Conservation (phyloP, 2,113 vertebrate genomes). For the Canis aureus region DNA sequence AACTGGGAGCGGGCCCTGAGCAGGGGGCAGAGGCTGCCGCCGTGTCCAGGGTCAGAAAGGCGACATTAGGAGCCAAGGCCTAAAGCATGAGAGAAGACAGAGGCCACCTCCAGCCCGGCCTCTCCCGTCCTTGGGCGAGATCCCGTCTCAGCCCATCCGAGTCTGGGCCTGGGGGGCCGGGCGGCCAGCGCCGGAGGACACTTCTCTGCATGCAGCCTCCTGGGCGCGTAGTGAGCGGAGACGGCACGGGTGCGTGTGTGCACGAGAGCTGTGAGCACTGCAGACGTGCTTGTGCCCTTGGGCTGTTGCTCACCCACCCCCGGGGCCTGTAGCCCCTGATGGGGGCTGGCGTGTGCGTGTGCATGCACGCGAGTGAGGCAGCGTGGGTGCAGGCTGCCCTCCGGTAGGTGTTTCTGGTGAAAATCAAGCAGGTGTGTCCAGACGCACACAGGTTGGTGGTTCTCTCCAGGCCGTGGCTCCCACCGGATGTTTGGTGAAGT, state of each 20-base stretch:
- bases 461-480: too few relatives aligned
- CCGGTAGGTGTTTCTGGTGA: too few relatives aligned
- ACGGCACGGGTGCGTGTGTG: neutral
- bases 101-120: neutral
- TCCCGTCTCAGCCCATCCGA: neutral
- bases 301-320: fast-evolving
- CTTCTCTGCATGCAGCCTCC: neutral
- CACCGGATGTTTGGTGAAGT: too few relatives aligned
- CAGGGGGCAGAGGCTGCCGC: neutral
- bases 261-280: neutral
- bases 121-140: neutral
- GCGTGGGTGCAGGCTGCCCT: neutral
- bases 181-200: neutral
- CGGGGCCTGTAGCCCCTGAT: neutral
- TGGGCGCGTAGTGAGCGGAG: neutral
- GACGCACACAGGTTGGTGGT: neutral
- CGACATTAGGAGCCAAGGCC: fast-evolving
- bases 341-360: too few relatives aligned
- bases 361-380: too few relatives aligned
- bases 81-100: neutral
- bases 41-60: neutral
- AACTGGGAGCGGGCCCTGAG: neutral
- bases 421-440: neutral
- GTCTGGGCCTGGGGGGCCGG: neutral
- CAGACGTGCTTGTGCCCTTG: fast-evolving